Evolutionary conservation across 2,888 invertebrate species (phyloP), one percentile per base, ranked within the genome.

Genomic region (Cactoblastis cactorum): DNA sequence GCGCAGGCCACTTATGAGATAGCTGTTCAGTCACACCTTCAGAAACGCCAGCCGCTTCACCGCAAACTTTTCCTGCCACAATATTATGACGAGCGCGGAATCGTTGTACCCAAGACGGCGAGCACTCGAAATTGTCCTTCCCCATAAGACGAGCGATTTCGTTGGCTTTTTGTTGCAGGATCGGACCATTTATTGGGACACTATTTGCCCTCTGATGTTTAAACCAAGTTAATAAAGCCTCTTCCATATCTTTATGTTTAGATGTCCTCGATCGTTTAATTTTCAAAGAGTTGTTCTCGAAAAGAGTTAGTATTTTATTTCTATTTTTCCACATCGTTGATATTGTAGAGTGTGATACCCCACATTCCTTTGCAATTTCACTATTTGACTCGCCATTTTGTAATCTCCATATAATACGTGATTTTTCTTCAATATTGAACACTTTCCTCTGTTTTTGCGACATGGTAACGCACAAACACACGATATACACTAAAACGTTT

Each of bases 41-140:
- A 53, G 53, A 45, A 51, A 65, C 62, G 49, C 57, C 41, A 47
- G 58, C 58, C 35, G 67, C 57, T 57, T 69, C 63, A 53, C 64
- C 62, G 50, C 55, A 50, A 52, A 63, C 52, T 65, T 67, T 67
- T 17, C 65, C 59, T 46, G 50, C 53, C 28, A 62, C 61, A 59
- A 69, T 67, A 54, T 65, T 58, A 49, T 66, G 59, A 22, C 61
- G 55, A 53, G 49, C 57, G 51, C 61, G 63, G 46, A 67, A 57
- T 54, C 64, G 57, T 54, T 63, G 53, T 45, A 70, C 51, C 67
- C 66, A 68, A 55, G 48, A 48, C 33, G 52, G 46, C 17, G 61
- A 62, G 51, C 63, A 64, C 37, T 45, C 35, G 45, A 65, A 66
- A 46, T 63, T 52, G 50, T 57, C 52, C 11, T 54, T 54, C 35